Evolutionary conservation across 2,797 vertebrate species (phyloP), one percentile per base, ranked within the genome.

Genomic region (Peromyscus attwateri): DNA sequence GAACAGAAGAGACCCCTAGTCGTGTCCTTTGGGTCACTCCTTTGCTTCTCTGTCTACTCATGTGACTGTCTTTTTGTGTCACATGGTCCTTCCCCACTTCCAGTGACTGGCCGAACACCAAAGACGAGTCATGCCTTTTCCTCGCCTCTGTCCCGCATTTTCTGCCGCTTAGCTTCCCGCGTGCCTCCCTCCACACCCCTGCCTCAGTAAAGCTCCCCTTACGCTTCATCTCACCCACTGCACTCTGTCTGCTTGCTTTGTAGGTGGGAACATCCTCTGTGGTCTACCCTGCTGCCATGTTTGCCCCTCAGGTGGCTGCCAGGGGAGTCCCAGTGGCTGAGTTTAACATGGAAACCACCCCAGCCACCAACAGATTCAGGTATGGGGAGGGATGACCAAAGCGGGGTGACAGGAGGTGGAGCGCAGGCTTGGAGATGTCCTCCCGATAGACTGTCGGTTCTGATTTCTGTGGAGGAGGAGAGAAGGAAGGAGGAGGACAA

Each of bases 211-310:
- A 10, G 25, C 27, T 91, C 68, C 87, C 75, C 55, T 29, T 49
- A 40, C 7, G 17, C n/a, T 49, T 57, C 49, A 27, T 43, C 43
- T 92, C 2, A 13, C 16, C 6, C 1, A 6, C 0, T 6, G 10
- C 52, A 37, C n/a, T 89, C 55, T 4, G 31, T 43, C 64, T 14
- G 0, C 80, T 21, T 31, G 94, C 52, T 94, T 82, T 49, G 55
- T 68, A 99, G 99, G 99, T 99, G 62, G 99, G 99, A 43, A 99
- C 99, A 0, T 99, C 99, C 66, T 99, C 99, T 0, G 98, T 99
- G 79, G 99, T 99, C 93, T 99, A 99, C 98, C 99, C 99, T 0
- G 99, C 99, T 0, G 99, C 99, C 81, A 99, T 99, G 99, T 99
- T 99, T 96, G 99, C 99, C 23, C 99, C 99, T 0, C 99, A 99